These are phyloP conservation scores for Ostrea edulis DNA, from an alignment of 1,140 invertebrate genomes.

Conservation along the genomic window DNA sequence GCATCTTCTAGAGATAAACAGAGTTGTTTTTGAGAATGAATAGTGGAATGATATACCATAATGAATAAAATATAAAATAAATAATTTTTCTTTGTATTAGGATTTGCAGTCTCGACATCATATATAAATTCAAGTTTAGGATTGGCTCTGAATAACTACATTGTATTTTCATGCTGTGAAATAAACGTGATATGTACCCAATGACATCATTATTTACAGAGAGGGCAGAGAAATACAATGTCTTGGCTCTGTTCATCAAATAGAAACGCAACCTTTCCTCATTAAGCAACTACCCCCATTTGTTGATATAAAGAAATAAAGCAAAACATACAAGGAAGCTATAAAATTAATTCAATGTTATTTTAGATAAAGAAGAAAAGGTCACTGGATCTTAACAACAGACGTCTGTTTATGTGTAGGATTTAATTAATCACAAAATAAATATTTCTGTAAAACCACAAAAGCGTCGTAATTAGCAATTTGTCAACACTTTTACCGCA, in stretches of 20 bases:
- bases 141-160: no score
- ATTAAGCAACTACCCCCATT: neutral
- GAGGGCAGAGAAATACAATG: neutral
- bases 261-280: neutral
- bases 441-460: neutral
- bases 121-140: no score
- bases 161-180: no score
- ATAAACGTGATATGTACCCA: neutral
- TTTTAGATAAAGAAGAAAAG: conserved; percentile 5
- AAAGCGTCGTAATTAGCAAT: neutral
- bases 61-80: no score
- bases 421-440: neutral
- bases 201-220: neutral
- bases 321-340: neutral
- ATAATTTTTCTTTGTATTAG: no score
- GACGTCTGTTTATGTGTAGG: neutral
- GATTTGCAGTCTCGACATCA: no score
- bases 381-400: neutral
- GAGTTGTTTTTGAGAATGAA: no score
- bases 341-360: neutral
- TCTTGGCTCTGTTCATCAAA: neutral
- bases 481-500: neutral
- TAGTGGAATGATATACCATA: no score
- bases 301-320: neutral
- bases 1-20: no score